Percentiles rank a stretch among this genome's conserved stretches.
Evolutionary conservation across 2,888 invertebrate genomes (phyloP).

Genomic region (Aleiodes leptofemur): DNA sequence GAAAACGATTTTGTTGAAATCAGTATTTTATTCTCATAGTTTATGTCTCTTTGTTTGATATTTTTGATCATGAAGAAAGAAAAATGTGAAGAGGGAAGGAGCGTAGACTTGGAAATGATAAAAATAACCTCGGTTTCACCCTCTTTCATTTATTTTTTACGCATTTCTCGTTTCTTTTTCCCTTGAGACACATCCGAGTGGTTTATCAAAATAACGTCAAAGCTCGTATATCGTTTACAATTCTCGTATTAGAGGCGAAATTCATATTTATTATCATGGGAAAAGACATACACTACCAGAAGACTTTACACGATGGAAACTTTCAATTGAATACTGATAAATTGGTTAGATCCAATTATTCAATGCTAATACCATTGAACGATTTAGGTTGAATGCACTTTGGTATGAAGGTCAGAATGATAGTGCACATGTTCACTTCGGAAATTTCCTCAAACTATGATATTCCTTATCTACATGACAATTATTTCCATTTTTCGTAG

Average conservation of each 20-base stretch:
- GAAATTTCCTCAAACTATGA: background rate
- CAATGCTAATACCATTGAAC: background rate
- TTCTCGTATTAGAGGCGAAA: background rate
- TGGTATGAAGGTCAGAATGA: background rate
- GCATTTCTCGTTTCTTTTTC: slow-evolving; percentile 33
- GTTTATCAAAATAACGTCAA: slow-evolving; percentile 26
- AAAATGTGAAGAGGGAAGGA: slow-evolving; percentile 52
- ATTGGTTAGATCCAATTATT: background rate
- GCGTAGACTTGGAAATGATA: slow-evolving; percentile 53
- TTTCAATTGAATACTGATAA: slow-evolving; percentile 13
- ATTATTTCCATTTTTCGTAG: too few relatives aligned
- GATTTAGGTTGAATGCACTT: background rate
- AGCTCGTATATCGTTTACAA: background rate
- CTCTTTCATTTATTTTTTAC: slow-evolving; percentile 35
- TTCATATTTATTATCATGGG: background rate
- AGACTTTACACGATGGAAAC: too few relatives aligned
- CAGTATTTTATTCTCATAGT: background rate
- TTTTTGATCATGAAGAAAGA: slow-evolving; percentile 57
- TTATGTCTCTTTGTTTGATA: slow-evolving; percentile 54
- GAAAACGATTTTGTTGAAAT: background rate
- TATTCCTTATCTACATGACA: too few relatives aligned
- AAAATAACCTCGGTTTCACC: slow-evolving; percentile 56
- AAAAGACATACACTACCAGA: background rate
- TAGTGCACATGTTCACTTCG: slow-evolving; percentile 8
- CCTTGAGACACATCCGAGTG: background rate